Evolutionary conservation across 2,888 invertebrate genomes (phyloP).

Genomic region (Ophion ventricosus): DNA sequence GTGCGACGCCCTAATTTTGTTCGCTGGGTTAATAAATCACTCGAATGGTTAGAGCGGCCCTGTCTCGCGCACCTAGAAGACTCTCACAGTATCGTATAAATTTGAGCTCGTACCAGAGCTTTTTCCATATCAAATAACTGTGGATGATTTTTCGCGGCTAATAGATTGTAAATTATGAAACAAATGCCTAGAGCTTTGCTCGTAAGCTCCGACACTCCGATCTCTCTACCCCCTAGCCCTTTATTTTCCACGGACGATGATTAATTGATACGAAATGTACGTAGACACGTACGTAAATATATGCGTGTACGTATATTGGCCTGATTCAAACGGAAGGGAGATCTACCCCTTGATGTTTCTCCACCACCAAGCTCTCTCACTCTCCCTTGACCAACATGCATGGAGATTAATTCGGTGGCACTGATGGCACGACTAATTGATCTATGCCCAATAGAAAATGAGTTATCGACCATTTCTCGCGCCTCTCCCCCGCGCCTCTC

Average conservation of each 20-base stretch:
- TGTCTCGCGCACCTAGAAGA: not conserved
- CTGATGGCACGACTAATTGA: slow-evolving; percentile 66
- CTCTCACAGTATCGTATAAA: slow-evolving; percentile 12
- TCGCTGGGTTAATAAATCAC: slow-evolving; percentile 14
- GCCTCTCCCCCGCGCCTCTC: slow-evolving; percentile 14
- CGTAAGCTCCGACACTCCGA: slow-evolving; percentile 11
- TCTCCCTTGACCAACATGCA: slow-evolving; percentile 46
- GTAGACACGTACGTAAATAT: slow-evolving; percentile 2
- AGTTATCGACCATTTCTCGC: slow-evolving; percentile 55
- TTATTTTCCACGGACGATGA: slow-evolving; percentile 49
- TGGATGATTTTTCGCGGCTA: slow-evolving; percentile 8
- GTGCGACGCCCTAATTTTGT: not conserved
- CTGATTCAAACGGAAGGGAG: slow-evolving; percentile 31
- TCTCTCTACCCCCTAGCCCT: slow-evolving; percentile 14
- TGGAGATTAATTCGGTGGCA: slow-evolving; percentile 65
- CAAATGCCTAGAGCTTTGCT: slow-evolving; percentile 23
- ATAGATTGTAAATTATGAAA: slow-evolving; percentile 43
- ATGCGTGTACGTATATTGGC: not conserved
- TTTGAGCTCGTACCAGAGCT: slow-evolving; percentile 4
- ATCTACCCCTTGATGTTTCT: slow-evolving; percentile 32
- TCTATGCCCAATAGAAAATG: slow-evolving; percentile 66
- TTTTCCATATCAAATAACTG: not conserved
- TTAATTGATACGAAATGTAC: slow-evolving; percentile 57
- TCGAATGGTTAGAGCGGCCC: not conserved
- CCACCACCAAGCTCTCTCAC: slow-evolving; percentile 6